A percentile compares a stretch with the other conserved stretches of the same genome.
These are phyloP conservation scores for Girardia tigrina DNA, from an alignment of 2,888 invertebrate genomes.

Conservation along the genomic window DNA sequence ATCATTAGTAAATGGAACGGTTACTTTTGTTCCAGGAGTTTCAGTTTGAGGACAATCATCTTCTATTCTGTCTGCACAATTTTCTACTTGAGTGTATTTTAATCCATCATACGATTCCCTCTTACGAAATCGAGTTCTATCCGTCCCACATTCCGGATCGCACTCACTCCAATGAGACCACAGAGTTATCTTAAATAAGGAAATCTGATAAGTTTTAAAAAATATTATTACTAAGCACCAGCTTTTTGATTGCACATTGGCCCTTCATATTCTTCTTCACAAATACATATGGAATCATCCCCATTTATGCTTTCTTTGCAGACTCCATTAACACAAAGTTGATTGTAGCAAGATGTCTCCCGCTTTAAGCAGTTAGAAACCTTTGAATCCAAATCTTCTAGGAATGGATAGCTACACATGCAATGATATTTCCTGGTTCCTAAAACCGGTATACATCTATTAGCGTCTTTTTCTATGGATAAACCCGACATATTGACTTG, in stretches of 20 bases:
- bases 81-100: background rate
- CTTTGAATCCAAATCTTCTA: background rate
- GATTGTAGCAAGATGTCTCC: background rate
- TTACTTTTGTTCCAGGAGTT: background rate
- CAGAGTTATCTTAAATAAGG: background rate
- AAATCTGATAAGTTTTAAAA: no score
- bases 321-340: background rate
- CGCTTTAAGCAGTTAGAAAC: background rate
- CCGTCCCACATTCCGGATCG: background rate
- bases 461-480: background rate
- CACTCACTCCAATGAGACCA: slow-evolving; percentile 10
- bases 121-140: background rate
- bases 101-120: background rate
- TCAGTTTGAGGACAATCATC: background rate
- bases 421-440: background rate
- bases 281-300: background rate
- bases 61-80: background rate
- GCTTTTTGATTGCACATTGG: background rate
- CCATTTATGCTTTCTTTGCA: background rate
- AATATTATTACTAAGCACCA: background rate
- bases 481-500: background rate
- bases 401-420: background rate
- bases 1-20: background rate
- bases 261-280: background rate
- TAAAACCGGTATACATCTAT: background rate